Base-by-base conservation (phyloP, 2,888 invertebrate species). In the Ellobium chinense region DNA sequence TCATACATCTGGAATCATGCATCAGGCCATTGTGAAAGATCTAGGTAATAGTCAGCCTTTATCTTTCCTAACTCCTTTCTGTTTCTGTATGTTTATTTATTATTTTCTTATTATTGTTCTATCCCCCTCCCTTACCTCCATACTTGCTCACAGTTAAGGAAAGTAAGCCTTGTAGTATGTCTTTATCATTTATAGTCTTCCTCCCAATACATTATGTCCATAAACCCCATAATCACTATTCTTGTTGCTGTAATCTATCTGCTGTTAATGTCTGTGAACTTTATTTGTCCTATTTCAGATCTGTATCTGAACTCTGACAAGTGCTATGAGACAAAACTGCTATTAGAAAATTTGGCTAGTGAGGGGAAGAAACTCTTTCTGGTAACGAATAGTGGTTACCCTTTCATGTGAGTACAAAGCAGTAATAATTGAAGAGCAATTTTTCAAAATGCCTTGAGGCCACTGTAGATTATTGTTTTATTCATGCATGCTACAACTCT, bases 341-440 rank as follows among this genome's bases (percentile, higher is more conserved):
- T 97, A 91, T 96, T 99, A 86, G 94, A 96, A 83, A 95, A 96
- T 88, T 94, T 99, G 18, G 94, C 95, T 83, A 94, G 94, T 0
- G 95, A 95, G 37, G 95, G 95, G 56, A 99, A 98, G 92, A 97
- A 97, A 91, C 94, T 98, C 85, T 99, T 99, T 93, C 94, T 99
- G 80, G 97, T 99, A 21, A 99, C 99, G 14, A 99, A 99, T 92
- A 98, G 98, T 92, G 98, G 98, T 0, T 98, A 96, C 92, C 96
- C 96, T 89, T 99, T 99, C 94, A 98, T 92, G 93, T 92, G 86
- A 97, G 98, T 93, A n/a, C n/a, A n/a, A n/a, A n/a, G n/a, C n/a
- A n/a, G n/a, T n/a, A n/a, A n/a, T n/a, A n/a, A n/a, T n/a, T n/a
- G n/a, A n/a, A n/a, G n/a, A n/a, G n/a, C n/a, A n/a, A n/a, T n/a